Evolutionary conservation across 2,797 vertebrate species (phyloP), one percentile per base, ranked within the genome.

Genomic region (Semotilus atromaculatus): DNA sequence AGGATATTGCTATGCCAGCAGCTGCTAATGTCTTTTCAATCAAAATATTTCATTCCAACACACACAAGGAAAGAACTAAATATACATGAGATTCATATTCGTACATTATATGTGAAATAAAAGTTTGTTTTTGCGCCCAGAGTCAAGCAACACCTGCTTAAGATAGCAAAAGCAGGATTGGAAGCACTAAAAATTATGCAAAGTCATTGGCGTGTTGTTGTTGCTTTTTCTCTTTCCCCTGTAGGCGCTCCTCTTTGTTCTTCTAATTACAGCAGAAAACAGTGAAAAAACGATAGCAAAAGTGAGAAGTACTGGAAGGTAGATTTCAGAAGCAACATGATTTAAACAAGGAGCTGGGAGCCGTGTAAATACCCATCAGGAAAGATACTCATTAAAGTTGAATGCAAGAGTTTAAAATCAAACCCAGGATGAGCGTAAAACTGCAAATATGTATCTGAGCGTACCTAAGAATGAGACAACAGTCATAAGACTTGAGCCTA

Each of bases 291-390:
- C 64, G 31, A 29, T 23, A 78, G 76, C 48, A 76, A 80, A 6
- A 40, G 48, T 81, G 79, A 29, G 43, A 85, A 86, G n/a, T 76
- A 82, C 74, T 82, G 75, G 78, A 82, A 86, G 74, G 79, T 79
- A 64, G 66, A 80, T 71, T 86, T 85, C 72, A 82, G 75, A 84
- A 84, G 75, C 83, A 62, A 83, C 55, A 38, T 45, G 75, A 86
- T 86, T 87, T 84, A 83, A 78, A 81, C 81, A 64, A 84, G 53
- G 66, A 85, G 76, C 86, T 85, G 77, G 76, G 83, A 86, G 85
- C 77, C 75, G 71, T 73, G 84, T 83, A 89, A 89, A 88, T 78
- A 85, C 55, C 85, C 77, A 71, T 55, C 53, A 86, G 86, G 71
- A 86, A 80, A 79, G 19, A 36, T 48, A 18, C 80, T 86, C 83